A percentile compares a stretch with the other conserved stretches of the same genome.
These are phyloP conservation scores for Ranitomeya variabilis DNA, from an alignment of 2,113 vertebrate genomes.

Conservation along the genomic window DNA sequence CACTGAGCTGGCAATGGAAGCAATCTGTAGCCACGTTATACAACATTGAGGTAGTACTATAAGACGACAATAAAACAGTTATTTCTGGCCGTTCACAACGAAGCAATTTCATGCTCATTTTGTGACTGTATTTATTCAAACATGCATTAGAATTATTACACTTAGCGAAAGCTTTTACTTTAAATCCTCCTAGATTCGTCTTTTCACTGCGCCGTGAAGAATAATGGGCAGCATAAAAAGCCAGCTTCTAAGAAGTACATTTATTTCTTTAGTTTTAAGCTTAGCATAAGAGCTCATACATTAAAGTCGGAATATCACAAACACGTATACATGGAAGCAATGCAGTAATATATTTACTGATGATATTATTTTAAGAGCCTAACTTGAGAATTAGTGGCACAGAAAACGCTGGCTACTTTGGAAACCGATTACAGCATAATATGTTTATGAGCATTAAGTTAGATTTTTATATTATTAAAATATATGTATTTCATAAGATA, in stretches of 20 bases:
- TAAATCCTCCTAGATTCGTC: constrained; percentile 21
- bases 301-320: constrained; percentile 14
- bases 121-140: constrained; percentile 43
- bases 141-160: constrained; percentile 21
- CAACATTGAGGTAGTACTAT: neutral
- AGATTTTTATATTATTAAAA: constrained; percentile 15
- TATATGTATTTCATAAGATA: neutral
- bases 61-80: constrained; percentile 25
- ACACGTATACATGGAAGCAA: constrained; percentile 9
- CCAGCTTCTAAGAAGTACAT: constrained; percentile 9
- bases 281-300: constrained; percentile 6
- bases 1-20: neutral
- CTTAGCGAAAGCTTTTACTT: constrained; percentile 43
- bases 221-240: constrained; percentile 32
- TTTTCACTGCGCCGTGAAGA: neutral
- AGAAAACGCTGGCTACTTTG: constrained; percentile 5
- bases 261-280: constrained; percentile 44
- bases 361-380: constrained; percentile 15
- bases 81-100: neutral
- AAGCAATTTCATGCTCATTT: constrained; percentile 7
- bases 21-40: constrained; percentile 40
- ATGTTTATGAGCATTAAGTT: constrained; percentile 5
- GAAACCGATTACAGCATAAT: neutral
- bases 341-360: neutral
- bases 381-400: constrained; percentile 5